Conservation (phyloP, 2,113 vertebrate genomes). For the Turnix velox region DNA sequence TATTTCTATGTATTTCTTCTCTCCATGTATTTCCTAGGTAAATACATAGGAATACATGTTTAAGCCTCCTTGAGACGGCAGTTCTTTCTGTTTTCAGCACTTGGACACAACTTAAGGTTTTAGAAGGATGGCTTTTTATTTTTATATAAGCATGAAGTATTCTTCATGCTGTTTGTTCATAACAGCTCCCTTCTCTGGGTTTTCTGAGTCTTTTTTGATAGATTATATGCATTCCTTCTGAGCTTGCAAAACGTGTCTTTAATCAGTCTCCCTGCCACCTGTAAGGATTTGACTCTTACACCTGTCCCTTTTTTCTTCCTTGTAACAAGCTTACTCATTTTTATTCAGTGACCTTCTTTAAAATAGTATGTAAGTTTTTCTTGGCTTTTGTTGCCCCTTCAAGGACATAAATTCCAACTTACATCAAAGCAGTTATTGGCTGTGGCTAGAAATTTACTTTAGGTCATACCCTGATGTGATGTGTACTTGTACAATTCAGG, state of each 20-base stretch:
- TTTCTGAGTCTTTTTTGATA: neutral
- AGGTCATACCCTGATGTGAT: neutral
- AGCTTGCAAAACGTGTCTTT: conserved; percentile 6
- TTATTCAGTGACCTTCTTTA: conserved; percentile 46
- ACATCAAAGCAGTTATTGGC: conserved; percentile 27
- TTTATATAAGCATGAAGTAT: neutral
- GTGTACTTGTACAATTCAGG: neutral
- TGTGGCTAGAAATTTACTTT: neutral
- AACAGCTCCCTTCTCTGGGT: neutral
- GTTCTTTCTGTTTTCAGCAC: neutral
- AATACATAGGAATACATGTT: too few species aligned
- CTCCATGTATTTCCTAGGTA: too few species aligned
- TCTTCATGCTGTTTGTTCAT: neutral
- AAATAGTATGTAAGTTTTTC: neutral
- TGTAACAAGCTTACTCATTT: conserved; percentile 35
- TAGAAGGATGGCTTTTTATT: neutral
- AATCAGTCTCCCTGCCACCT: neutral
- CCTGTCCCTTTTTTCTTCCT: neutral
- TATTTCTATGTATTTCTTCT: too few species aligned
- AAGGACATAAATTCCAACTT: neutral
- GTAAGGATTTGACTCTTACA: neutral
- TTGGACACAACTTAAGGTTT: neutral
- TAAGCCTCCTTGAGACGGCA: neutral
- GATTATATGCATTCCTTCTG: neutral
- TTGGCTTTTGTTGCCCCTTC: neutral